A percentile compares a stretch with the other conserved stretches of the same genome.
Evolutionary conservation across 1,140 invertebrate species (phyloP).

Genomic region (Drosophila yakuba): DNA sequence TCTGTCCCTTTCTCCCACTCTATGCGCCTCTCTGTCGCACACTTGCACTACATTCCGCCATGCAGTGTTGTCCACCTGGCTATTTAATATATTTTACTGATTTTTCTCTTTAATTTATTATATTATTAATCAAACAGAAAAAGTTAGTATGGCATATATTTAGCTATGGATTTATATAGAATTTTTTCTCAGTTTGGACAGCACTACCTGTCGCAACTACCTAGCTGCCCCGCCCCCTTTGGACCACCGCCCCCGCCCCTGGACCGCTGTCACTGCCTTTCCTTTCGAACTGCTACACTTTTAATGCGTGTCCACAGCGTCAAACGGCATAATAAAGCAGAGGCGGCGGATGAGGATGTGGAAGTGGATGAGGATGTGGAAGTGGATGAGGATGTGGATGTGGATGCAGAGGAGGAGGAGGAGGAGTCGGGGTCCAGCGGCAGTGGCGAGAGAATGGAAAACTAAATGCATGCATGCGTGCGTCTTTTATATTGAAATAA

Average conservation of each 20-base stretch:
- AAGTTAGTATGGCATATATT: no score
- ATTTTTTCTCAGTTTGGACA: not conserved
- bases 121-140: no score
- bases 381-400: no score
- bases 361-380: no score
- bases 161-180: no score
- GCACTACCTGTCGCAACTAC: slow-evolving; percentile 27
- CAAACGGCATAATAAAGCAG: slow-evolving; percentile 75
- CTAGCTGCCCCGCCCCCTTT: slow-evolving; percentile 5
- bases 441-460: slow-evolving; percentile 23
- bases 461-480: slow-evolving; percentile 66
- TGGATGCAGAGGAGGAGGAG: not conserved
- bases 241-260: slow-evolving; percentile 5
- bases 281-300: slow-evolving; percentile 62
- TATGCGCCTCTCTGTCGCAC: not conserved
- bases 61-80: slow-evolving; percentile 2
- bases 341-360: not conserved
- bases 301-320: slow-evolving; percentile 63
- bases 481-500: slow-evolving; percentile 56
- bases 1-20: slow-evolving; percentile 3
- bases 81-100: not conserved
- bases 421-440: not conserved
- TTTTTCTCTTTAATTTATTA: no score
- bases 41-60: slow-evolving; percentile 5
- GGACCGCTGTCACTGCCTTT: slow-evolving; percentile 20